Conservation (phyloP, 1,140 invertebrate genomes). For the Plectrocnemia conspersa region DNA sequence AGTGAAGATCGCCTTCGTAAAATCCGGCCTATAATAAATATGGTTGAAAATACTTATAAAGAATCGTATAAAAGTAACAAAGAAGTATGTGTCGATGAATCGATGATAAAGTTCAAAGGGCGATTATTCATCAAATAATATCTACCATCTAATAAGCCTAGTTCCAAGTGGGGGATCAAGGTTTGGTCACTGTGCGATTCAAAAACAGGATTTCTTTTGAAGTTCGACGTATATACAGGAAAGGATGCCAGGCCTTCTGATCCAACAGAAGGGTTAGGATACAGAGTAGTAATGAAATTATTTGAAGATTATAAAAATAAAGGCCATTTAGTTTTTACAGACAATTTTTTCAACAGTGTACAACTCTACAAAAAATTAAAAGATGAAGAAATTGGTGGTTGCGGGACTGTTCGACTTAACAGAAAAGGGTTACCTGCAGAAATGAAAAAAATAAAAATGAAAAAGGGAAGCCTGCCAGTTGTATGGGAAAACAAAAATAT, state of each 20-base stretch:
- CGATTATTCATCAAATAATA: constrained; percentile 9
- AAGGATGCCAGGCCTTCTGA: neutral
- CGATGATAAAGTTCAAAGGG: constrained; percentile 5
- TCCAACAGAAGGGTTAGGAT: constrained; percentile 4
- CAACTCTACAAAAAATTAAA: constrained; percentile 42
- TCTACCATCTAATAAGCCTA: constrained; percentile 2
- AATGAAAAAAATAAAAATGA: constrained; percentile 2
- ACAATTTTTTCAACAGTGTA: constrained; percentile 37
- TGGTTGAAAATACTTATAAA: constrained; percentile 6
- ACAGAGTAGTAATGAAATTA: neutral
- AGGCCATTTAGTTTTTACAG: constrained; percentile 8
- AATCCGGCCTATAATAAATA: constrained; percentile 3
- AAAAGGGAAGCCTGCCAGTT: neutral
- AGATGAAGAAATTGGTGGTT: too few relatives aligned
- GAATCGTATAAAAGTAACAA: neutral
- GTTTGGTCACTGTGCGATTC: constrained; percentile 12
- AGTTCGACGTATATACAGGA: constrained; percentile 4
- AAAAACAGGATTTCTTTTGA: constrained; percentile 8
- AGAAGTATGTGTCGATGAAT: neutral
- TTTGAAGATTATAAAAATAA: constrained; percentile 6
- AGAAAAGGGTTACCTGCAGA: too few relatives aligned
- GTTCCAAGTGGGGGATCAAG: constrained; percentile 10
- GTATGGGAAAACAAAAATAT: neutral
- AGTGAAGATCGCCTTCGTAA: constrained; percentile 2
- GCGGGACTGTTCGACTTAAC: too few relatives aligned